phyloP scores from a whole-genome alignment of 92 coral and sea anemone genomes.

The Epizoanthus fatuus region DNA sequence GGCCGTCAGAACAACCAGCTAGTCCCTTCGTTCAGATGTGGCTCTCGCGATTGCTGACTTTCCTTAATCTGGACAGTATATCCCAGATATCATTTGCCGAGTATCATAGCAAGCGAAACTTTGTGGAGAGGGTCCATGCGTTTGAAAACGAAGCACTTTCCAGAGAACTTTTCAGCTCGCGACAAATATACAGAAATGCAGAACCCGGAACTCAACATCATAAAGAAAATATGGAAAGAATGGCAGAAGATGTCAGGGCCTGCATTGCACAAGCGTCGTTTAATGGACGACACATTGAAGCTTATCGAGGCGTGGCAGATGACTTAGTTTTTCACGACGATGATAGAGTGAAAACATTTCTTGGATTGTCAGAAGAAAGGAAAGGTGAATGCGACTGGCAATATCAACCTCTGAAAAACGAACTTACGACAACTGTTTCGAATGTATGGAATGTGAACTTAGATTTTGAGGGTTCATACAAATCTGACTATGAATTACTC shows the following conservation, averaged over 20 bases:
- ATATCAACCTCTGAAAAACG: background rate
- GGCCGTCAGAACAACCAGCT: slow-evolving; percentile 73
- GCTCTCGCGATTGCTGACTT: slow-evolving; percentile 40
- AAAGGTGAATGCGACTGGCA: slow-evolving; percentile 53
- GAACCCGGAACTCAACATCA: slow-evolving; percentile 69
- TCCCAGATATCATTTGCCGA: slow-evolving; percentile 70
- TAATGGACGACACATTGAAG: slow-evolving; percentile 55
- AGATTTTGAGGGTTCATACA: slow-evolving; percentile 48
- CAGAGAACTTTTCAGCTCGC: slow-evolving; percentile 44
- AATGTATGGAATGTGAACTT: slow-evolving; percentile 42
- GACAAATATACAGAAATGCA: slow-evolving; percentile 42
- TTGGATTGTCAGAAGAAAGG: slow-evolving; percentile 53
- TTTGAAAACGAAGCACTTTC: slow-evolving; percentile 67
- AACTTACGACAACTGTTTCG: slow-evolving; percentile 18
- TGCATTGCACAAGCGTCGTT: slow-evolving; percentile 51
- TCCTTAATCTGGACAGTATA: slow-evolving; percentile 60
- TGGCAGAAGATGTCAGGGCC: slow-evolving; percentile 60
- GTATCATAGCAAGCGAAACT: slow-evolving; percentile 75
- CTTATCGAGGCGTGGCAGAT: slow-evolving; percentile 43
- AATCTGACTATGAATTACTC: slow-evolving; percentile 38
- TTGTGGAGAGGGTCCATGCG: slow-evolving; percentile 75
- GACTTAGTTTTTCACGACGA: slow-evolving; percentile 66
- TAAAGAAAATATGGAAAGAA: slow-evolving; percentile 71
- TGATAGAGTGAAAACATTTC: slow-evolving; percentile 48
- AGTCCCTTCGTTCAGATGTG: slow-evolving; percentile 65